Evolutionary conservation across 2,113 vertebrate species (phyloP).

Genomic region (Esox niger): DNA sequence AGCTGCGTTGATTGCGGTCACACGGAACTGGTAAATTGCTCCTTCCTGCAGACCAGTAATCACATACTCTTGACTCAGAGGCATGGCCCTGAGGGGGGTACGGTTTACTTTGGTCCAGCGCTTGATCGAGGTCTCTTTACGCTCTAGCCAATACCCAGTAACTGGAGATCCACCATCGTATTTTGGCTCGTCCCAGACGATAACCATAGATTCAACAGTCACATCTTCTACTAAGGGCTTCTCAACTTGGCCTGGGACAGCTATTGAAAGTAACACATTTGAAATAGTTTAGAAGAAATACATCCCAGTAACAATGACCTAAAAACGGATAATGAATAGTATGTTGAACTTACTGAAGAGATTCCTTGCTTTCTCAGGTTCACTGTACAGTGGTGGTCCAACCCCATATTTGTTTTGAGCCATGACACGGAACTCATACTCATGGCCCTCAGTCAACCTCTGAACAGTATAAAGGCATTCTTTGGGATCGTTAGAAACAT

Average conservation of each 20-base stretch:
- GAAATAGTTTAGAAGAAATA: neutral
- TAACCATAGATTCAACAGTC: slow-evolving; percentile 87
- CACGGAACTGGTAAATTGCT: slow-evolving; percentile 90
- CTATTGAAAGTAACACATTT: slow-evolving; percentile 59
- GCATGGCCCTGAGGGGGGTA: slow-evolving; percentile 87
- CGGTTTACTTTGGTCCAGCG: slow-evolving; percentile 90
- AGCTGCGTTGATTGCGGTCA: slow-evolving; percentile 89
- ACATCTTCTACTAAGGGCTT: slow-evolving; percentile 92
- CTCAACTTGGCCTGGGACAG: slow-evolving; percentile 93
- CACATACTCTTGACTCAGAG: slow-evolving; percentile 87
- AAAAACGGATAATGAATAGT: neutral
- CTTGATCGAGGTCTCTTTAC: slow-evolving; percentile 91
- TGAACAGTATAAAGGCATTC: slow-evolving; percentile 91
- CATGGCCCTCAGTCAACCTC: slow-evolving; percentile 90
- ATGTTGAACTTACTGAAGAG: slow-evolving; percentile 86
- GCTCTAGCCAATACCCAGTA: slow-evolving; percentile 91
- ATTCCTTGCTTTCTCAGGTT: slow-evolving; percentile 93
- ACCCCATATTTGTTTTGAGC: slow-evolving; percentile 96
- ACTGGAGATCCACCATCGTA: slow-evolving; percentile 94
- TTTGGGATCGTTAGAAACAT: slow-evolving; percentile 87
- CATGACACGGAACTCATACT: slow-evolving; percentile 95
- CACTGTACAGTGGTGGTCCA: slow-evolving; percentile 89
- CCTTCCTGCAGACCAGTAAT: slow-evolving; percentile 88
- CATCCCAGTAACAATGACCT: neutral
- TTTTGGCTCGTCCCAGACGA: slow-evolving; percentile 97